Evolutionary conservation across 2,888 invertebrate species (phyloP).

Genomic region (Frankliniella fusca): DNA sequence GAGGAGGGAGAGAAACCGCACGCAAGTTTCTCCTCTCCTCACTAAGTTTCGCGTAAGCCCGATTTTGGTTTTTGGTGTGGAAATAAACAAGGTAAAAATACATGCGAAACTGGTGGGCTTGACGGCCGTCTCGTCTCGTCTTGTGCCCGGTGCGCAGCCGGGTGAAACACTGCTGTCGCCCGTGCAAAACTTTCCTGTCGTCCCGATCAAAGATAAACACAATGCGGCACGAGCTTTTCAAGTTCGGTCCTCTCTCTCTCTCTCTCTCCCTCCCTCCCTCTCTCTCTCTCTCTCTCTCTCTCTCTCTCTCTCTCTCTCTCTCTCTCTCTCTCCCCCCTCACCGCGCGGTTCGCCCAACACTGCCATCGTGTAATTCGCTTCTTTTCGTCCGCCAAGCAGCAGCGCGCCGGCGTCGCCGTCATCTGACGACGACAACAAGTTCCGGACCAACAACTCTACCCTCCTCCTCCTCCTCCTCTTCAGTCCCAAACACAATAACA

Average conservation of each 20-base stretch:
- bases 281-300: no score
- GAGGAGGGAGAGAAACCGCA: background rate
- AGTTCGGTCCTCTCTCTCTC: background rate
- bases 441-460: background rate
- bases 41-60: background rate
- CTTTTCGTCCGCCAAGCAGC: background rate
- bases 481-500: no score
- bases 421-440: background rate
- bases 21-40: no score
- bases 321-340: background rate
- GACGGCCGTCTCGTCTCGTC: background rate
- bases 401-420: background rate
- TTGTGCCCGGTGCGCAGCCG: no score
- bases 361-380: no score
- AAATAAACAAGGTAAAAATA: background rate
- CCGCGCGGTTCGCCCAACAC: background rate
- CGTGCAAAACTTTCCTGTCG: no score
- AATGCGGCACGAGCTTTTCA: background rate
- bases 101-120: background rate
- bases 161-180: no score
- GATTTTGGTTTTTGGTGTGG: background rate
- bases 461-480: no score
- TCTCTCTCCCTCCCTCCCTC: background rate
- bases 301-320: no score
- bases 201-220: no score